Evolutionary conservation across 2,113 vertebrate genomes (phyloP), one percentile per base, ranked within the genome.

Genomic region (Climacteris rufus): DNA sequence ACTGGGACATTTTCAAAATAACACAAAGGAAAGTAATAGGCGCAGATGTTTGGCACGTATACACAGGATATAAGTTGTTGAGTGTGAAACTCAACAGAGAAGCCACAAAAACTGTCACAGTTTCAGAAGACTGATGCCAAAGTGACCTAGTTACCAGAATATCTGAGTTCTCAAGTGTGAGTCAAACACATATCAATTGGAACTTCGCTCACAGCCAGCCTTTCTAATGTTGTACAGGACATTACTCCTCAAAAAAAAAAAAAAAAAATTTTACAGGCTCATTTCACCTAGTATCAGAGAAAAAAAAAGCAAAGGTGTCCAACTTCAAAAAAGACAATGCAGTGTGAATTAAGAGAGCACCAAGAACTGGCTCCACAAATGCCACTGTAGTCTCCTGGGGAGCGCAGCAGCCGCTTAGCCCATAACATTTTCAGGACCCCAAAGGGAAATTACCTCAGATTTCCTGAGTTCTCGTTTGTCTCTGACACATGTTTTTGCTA

Each of bases 381-480:
- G 94, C 84, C 93, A 82, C 71, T 57, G 57, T 45, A 92, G 89
- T 64, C 94, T 97, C 92, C 53, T 90, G 89, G 72, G 83, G 75
- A 93, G 76, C 2, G 1, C 44, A 45, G 65, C 76, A 94, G 91
- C 68, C 84, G 0, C 9, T 10, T 24, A 89, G 56, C 74, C 75
- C 35, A 3, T 85, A 96, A 94, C 4, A 25, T 59, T 94, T 93
- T 93, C 79, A 90, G 82, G 89, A 88, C 83, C 94, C 96, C 85
- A 81, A 59, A 91, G 90, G 79, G 89, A 94, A 93, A 95, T 97
- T 87, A 96, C 93, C 90, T 95, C 96, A 96, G 90, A 94, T 94
- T 95, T 97, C 92, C 83, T 94, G 86, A 45, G 53, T 71, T 96
- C 90, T 93, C 77, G 0, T 92, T 96, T 95, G 69, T 83, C 86